Evolutionary conservation across 2,113 vertebrate species (phyloP).

Genomic region (Nycticorax nycticorax): DNA sequence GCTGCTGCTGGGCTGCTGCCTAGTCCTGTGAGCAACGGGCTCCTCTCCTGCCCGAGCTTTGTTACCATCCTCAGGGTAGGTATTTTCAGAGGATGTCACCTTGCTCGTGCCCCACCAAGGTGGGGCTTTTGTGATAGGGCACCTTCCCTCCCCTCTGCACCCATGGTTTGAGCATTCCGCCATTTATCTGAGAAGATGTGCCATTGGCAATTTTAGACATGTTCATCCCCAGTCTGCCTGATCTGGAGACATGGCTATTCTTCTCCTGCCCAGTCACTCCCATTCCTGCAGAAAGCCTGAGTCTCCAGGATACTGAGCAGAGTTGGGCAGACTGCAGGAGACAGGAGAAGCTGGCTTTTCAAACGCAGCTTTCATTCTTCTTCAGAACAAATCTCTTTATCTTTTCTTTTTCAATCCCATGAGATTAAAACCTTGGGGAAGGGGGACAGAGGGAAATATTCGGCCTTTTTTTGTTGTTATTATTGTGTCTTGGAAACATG

Average conservation of each 20-base stretch:
- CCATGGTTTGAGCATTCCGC: not conserved
- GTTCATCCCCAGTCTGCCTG: not conserved
- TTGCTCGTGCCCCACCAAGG: not conserved
- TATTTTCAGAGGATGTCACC: not conserved
- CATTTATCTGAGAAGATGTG: not conserved
- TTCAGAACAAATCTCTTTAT: not conserved
- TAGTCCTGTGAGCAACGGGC: not conserved
- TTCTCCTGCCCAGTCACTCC: not conserved
- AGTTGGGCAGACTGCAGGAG: not conserved
- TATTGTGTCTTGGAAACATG: not conserved
- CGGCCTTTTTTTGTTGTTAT: not conserved
- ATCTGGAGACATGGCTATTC: not conserved
- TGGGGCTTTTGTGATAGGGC: not conserved
- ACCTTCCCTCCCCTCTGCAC: not conserved
- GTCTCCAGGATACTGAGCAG: not conserved
- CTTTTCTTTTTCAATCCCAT: not conserved
- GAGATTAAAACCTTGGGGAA: not conserved
- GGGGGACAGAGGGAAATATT: not conserved
- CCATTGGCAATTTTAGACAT: not conserved
- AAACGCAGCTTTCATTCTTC: not conserved
- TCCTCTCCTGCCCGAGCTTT: rapidly evolving
- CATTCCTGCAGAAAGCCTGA: not conserved
- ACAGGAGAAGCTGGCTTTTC: not conserved
- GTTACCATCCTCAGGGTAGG: not conserved
- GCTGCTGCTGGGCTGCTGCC: not conserved